Conservation (phyloP, 2,113 vertebrate species). For the Ovis aries region DNA sequence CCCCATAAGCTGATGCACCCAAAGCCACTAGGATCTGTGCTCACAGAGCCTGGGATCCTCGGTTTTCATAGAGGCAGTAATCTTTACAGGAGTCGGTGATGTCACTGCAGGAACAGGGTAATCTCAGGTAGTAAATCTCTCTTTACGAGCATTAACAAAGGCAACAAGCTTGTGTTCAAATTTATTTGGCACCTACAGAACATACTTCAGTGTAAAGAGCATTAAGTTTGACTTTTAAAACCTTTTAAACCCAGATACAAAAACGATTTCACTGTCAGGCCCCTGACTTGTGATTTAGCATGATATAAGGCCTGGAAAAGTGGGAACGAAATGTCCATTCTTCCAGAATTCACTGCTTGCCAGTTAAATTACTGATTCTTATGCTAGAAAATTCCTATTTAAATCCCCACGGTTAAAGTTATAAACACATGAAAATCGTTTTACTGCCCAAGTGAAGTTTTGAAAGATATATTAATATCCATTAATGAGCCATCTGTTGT, state of each 20-base stretch:
- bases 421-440: not conserved
- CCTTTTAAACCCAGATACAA: constrained; percentile 11
- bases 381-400: not conserved
- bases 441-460: not conserved
- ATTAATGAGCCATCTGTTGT: not conserved
- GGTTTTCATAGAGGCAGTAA: not conserved
- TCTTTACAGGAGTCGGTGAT: not conserved
- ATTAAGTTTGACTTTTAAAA: not conserved
- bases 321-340: not conserved
- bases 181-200: constrained; percentile 6
- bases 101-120: not conserved
- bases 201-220: not conserved
- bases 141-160: not conserved
- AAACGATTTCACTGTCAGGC: not conserved
- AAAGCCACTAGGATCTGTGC: accelerated
- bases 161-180: not conserved
- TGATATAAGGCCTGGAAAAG: not conserved
- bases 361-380: not conserved
- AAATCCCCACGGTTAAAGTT: not conserved
- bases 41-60: not conserved
- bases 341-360: not conserved
- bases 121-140: not conserved
- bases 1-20: not conserved
- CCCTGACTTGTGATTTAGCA: not conserved
- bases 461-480: not conserved